Conservation (phyloP, 2,797 vertebrate species). For the Rhodeus uyekii region DNA sequence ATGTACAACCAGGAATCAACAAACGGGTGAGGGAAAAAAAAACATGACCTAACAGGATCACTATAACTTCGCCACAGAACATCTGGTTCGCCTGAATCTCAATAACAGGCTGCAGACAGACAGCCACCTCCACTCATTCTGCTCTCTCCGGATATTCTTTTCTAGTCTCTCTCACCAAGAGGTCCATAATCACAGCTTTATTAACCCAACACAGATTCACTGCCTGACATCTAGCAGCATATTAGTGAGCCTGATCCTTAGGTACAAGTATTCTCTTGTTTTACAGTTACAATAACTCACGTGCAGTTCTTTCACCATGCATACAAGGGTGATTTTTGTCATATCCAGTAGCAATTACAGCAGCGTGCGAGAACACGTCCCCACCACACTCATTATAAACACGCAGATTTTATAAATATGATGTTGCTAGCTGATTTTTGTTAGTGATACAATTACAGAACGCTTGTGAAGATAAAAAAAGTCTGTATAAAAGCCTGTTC, state of each 20-base stretch:
- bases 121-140: slow-evolving; percentile 17
- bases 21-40: background rate
- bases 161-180: background rate
- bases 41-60: background rate
- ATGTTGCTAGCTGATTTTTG: slow-evolving; percentile 63
- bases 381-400: slow-evolving; percentile 41
- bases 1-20: background rate
- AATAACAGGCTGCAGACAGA: slow-evolving; percentile 42
- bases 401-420: slow-evolving; percentile 54
- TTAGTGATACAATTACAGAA: slow-evolving; percentile 57
- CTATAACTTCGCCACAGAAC: background rate
- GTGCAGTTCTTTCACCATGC: slow-evolving; percentile 54
- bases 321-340: background rate
- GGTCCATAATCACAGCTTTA: slow-evolving; percentile 69
- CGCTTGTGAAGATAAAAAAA: background rate
- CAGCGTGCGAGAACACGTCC: slow-evolving; percentile 73
- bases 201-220: slow-evolving; percentile 63
- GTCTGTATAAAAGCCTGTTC: background rate
- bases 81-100: slow-evolving; percentile 36
- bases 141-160: slow-evolving; percentile 52
- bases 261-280: slow-evolving; percentile 71
- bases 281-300: slow-evolving; percentile 56
- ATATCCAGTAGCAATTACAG: slow-evolving; percentile 74
- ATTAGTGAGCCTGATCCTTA: slow-evolving; percentile 63
- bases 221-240: slow-evolving; percentile 62